Percentiles rank a stretch among this genome's conserved stretches.
These are phyloP conservation scores for Anabas testudineus DNA, from an alignment of 2,797 vertebrate genomes.

Conservation along the genomic window DNA sequence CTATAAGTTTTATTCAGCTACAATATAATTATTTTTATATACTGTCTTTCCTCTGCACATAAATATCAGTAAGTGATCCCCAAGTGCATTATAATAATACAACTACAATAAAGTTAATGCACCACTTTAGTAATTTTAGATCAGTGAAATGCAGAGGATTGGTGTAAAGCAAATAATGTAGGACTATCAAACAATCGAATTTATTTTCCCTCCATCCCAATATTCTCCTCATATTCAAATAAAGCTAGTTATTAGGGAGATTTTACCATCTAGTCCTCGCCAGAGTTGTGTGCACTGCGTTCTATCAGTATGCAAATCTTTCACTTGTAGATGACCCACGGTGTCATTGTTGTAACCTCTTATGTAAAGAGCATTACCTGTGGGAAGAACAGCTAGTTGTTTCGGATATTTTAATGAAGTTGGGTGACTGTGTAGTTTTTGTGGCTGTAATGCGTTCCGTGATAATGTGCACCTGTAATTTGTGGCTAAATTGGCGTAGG, in stretches of 20 bases:
- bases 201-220: slow-evolving; percentile 24
- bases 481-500: slow-evolving; percentile 29
- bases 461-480: slow-evolving; percentile 45
- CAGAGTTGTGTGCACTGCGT: slow-evolving; percentile 38
- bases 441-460: slow-evolving; percentile 26
- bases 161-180: slow-evolving; percentile 32
- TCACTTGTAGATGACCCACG: slow-evolving; percentile 57
- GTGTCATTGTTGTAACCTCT: slow-evolving; percentile 68
- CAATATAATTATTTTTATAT: not conserved
- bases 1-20: not conserved
- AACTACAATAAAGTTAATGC: slow-evolving; percentile 21
- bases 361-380: slow-evolving; percentile 61
- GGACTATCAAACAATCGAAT: slow-evolving; percentile 50
- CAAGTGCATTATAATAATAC: not conserved
- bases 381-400: slow-evolving; percentile 47
- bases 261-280: slow-evolving; percentile 41
- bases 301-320: slow-evolving; percentile 80
- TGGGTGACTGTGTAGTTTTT: slow-evolving; percentile 49
- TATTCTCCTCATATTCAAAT: slow-evolving; percentile 77
- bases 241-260: slow-evolving; percentile 66
- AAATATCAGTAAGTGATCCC: slow-evolving; percentile 16
- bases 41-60: not conserved
- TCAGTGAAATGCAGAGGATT: slow-evolving; percentile 16
- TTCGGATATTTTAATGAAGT: slow-evolving; percentile 59
- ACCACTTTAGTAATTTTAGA: slow-evolving; percentile 40